These are phyloP conservation scores for Malthinus flaveolus DNA, from an alignment of 2,888 invertebrate species.

Conservation along the genomic window DNA sequence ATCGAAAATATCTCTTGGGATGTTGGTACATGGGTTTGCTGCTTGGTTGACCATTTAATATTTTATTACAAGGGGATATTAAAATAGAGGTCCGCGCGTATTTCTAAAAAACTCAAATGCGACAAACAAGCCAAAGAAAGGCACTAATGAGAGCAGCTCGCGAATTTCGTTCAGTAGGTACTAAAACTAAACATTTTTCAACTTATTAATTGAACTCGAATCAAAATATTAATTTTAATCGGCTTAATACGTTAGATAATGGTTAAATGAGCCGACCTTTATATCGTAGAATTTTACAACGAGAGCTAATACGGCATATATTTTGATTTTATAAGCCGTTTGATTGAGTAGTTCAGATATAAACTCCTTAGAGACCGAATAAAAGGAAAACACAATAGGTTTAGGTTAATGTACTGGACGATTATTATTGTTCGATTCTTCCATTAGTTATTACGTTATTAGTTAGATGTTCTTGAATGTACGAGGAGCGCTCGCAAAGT, in stretches of 20 bases:
- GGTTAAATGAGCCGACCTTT: slow-evolving; percentile 15
- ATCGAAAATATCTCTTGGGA: slow-evolving; percentile 35
- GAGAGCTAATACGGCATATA: slow-evolving; percentile 34
- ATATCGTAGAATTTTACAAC: slow-evolving; percentile 6
- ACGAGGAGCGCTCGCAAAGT: no score
- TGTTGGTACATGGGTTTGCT: slow-evolving; percentile 45
- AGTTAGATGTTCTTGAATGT: no score
- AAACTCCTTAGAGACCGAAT: slow-evolving; percentile 26
- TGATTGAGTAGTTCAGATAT: slow-evolving; percentile 33
- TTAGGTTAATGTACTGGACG: slow-evolving; percentile 21
- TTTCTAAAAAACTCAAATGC: not conserved
- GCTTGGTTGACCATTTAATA: slow-evolving; percentile 46
- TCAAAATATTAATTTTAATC: no score
- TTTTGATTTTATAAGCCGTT: slow-evolving; percentile 37
- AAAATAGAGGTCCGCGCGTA: slow-evolving; percentile 11
- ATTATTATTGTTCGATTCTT: slow-evolving; percentile 19
- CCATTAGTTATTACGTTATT: slow-evolving; percentile 18
- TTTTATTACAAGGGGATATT: slow-evolving; percentile 6
- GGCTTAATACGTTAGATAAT: not conserved
- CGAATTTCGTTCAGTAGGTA: no score
- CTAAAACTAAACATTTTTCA: no score
- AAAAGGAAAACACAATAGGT: slow-evolving; percentile 23
- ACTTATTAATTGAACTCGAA: no score
- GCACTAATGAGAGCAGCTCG: no score
- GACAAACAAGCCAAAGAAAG: no score